Conservation (phyloP, 2,113 vertebrate genomes). For the Xyrauchen texanus region DNA sequence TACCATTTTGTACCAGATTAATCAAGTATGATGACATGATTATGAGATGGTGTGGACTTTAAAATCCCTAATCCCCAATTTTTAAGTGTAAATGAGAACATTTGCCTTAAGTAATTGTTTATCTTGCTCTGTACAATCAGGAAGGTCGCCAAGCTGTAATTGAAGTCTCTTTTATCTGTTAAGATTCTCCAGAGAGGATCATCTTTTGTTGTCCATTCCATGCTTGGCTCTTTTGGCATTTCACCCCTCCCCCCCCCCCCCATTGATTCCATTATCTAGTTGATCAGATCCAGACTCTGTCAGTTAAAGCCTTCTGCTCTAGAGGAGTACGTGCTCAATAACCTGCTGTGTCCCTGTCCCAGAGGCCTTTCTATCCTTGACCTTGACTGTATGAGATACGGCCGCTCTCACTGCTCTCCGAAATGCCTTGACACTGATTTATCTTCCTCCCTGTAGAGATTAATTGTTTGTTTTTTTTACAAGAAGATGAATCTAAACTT, state of each 20-base stretch:
- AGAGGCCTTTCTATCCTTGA: conserved; percentile 24
- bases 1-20: neutral
- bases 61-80: neutral
- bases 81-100: conserved; percentile 4
- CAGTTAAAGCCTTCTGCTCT: conserved; percentile 32
- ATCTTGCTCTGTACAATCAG: conserved; percentile 24
- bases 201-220: conserved; percentile 19
- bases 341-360: conserved; percentile 19
- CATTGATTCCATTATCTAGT: conserved; percentile 31
- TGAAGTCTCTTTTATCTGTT: neutral
- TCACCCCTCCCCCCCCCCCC: neutral
- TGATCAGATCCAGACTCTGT: conserved; percentile 26
- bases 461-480: neutral
- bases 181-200: conserved; percentile 3
- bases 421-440: conserved; percentile 30
- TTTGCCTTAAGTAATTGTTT: neutral
- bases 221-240: neutral
- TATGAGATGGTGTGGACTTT: neutral
- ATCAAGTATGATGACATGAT: neutral
- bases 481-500: neutral
- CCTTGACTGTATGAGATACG: conserved; percentile 27
- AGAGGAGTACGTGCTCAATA: conserved; percentile 12
- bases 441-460: neutral
- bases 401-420: conserved; percentile 19
- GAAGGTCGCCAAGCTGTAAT: conserved; percentile 21